Base-by-base conservation (phyloP, 2,797 vertebrate genomes). In the Onychomys torridus region DNA sequence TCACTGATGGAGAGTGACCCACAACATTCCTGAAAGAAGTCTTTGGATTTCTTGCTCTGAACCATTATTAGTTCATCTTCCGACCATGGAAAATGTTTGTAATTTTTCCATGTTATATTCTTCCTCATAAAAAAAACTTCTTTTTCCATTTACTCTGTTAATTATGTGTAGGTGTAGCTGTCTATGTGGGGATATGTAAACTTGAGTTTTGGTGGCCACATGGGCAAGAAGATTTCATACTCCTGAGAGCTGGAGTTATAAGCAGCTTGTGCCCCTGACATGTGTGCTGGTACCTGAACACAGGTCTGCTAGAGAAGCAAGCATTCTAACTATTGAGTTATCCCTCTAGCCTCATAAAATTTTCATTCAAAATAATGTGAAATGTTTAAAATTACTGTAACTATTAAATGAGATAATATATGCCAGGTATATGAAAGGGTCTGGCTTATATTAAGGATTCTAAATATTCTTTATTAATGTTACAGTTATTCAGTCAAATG, bases 381-480 rank as follows among this genome's bases (percentile, higher is more conserved):
- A 81, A 32, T 43, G 7, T 19, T 84, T 87, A 79, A 81, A 76
- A 27, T 91, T 79, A 79, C 19, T 55, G 0, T 37, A 59, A 71
- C 17, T 19, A 71, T 59, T 85, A 73, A 93, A 92, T 94, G n/a
- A 84, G 27, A 55, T 14, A 29, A 61, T 91, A 1, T 71, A 59
- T n/a, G 0, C 13, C 29, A 2, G 34, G 32, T 10, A 40, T 16
- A 76, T 40, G 88, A 49, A 88, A 52, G 9, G 9, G 11, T 2
- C n/a, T 52, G 10, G 13, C 1, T 55, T 19, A 34, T 37, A 79
- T 83, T 90, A 89, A 63, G 4, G 40, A 89, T 1, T 71, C 46
- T 32, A 69, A 75, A 63, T 25, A 91, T 9, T 43, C 8, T 52
- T 11, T 82, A 69, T 61, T 63, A 32, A 89, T 46, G 46, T 17